Evolutionary conservation across 2,888 invertebrate genomes (phyloP), one percentile per base, ranked within the genome.

Genomic region (Ornithoptera alexandrae): DNA sequence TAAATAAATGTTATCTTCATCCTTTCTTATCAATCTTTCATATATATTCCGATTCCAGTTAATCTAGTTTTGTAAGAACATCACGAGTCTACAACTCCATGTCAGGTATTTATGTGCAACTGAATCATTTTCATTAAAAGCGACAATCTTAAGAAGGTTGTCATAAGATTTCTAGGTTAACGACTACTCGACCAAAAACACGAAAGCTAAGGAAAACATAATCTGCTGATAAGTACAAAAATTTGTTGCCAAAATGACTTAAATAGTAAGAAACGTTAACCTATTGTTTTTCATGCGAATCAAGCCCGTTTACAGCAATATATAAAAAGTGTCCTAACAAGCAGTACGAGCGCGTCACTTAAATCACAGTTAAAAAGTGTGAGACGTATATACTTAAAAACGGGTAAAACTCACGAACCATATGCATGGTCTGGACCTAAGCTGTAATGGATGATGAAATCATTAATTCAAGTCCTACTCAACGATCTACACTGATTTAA

Each of bases 91-190:
- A 46, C 46, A 15, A n/a, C 18, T 53, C 7, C n/a, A 50, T 50
- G 50, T 15, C 1, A 53, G 18, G n/a, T 53, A 2, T 1, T 53
- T 53, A 53, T n/a, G 53, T 53, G n/a, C 53, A 53, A 53, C 53
- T 53, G n/a, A n/a, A 58, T 12, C 22, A 36, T 18, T 60, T 60
- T 17, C 12, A 17, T 24, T 18, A 60, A 60, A 61, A 61, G 20
- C 36, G 7, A 42, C 61, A 36, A n/a, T 8, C 42, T 2, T 61
- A 7, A 30, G 22, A 39, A 61, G 39, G 20, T 61, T 20, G 53
- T n/a, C n/a, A n/a, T 20, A 61, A 61, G 12, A 61, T 61, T 60
- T 60, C 60, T 15, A 60, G 60, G 36, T 36, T 61, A 61, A 61
- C 3, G 8, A 36, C 61, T 61, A 42, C 42, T 39, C 20, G 46